A percentile compares a stretch with the other conserved stretches of the same genome.
Conservation (phyloP, 2,113 vertebrate genomes). For the Orthonyx spaldingii region DNA sequence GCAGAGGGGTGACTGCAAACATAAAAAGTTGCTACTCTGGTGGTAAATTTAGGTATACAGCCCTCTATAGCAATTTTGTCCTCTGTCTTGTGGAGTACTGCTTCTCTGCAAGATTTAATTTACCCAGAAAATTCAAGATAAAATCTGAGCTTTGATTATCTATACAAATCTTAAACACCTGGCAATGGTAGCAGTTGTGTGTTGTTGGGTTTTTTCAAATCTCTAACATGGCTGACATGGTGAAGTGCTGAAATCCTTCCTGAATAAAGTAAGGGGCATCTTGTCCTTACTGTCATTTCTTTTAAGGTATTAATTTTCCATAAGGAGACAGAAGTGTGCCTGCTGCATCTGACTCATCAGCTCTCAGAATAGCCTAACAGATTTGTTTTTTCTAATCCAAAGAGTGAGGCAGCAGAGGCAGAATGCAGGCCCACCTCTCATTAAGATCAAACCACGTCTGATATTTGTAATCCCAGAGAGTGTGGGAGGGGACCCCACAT, state of each 20-base stretch:
- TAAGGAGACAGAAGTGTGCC: neutral
- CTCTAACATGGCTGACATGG: neutral
- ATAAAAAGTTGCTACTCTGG: neutral
- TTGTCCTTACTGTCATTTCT: neutral
- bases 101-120: neutral
- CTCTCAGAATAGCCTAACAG: neutral
- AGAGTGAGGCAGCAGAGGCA: neutral
- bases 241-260: neutral
- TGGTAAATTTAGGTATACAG: neutral
- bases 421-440: neutral
- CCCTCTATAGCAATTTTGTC: neutral
- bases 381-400: neutral
- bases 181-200: neutral
- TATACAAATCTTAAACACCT: neutral
- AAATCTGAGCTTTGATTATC: neutral
- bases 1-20: neutral
- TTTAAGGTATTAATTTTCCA: neutral
- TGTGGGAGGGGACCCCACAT: neutral
- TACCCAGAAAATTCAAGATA: neutral
- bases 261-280: neutral
- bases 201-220: neutral
- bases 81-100: neutral
- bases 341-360: neutral
- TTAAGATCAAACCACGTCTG: neutral
- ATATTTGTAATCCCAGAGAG: neutral